Conservation (phyloP, 2,888 invertebrate species). For the Netelia inedita region DNA sequence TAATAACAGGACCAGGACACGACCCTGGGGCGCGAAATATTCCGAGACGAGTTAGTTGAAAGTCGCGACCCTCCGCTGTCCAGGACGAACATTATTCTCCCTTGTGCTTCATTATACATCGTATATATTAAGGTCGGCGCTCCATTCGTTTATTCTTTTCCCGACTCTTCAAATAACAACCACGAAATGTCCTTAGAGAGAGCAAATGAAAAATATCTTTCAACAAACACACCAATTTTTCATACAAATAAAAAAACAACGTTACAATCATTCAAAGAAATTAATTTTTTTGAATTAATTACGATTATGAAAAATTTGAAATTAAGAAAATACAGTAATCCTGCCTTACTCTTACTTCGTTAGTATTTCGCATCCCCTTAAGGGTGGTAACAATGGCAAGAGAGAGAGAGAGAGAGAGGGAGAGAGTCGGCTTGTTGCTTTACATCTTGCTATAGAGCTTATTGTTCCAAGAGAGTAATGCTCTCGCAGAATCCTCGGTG, state of each 20-base stretch:
- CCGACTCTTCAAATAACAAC: too few relatives aligned
- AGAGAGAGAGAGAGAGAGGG: conserved; percentile 18
- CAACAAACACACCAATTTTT: too few relatives aligned
- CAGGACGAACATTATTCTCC: conserved; percentile 27
- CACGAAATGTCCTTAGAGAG: too few relatives aligned
- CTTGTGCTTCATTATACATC: neutral
- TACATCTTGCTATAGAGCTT: conserved; percentile 65
- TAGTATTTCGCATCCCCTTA: neutral
- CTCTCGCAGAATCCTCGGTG: conserved; percentile 37
- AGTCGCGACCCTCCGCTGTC: conserved; percentile 12
- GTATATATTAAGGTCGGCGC: neutral
- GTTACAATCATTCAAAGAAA: too few relatives aligned
- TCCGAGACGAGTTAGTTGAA: conserved; percentile 24
- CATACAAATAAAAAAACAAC: too few relatives aligned
- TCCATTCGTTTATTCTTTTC: too few relatives aligned
- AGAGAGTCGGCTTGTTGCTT: conserved; percentile 54
- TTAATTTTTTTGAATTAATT: too few relatives aligned
- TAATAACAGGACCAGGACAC: conserved; percentile 25
- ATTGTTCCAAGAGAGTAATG: conserved; percentile 67
- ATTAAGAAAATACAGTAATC: too few relatives aligned
- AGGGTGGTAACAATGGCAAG: conserved; percentile 45
- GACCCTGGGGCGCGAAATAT: conserved; percentile 32
- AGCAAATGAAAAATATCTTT: too few relatives aligned
- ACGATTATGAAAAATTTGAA: too few relatives aligned
- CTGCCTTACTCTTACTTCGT: neutral